Evolutionary conservation across 2,797 vertebrate species (phyloP), one percentile per base, ranked within the genome.

Genomic region (Tadarida brasiliensis): DNA sequence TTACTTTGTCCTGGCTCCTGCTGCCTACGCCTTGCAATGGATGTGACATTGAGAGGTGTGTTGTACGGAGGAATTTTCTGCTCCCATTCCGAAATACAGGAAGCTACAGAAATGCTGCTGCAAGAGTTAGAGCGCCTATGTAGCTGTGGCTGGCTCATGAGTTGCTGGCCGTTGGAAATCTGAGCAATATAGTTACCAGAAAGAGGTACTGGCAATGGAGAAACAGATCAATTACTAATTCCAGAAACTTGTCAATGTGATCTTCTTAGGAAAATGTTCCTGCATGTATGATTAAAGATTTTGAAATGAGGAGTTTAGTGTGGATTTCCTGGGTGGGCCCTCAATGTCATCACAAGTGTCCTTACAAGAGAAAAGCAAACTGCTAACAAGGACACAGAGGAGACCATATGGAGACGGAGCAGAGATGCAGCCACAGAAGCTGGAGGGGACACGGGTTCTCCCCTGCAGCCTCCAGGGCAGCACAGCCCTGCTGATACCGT

Each of bases 41-140:
- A 91, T 96, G 95, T 98, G 98, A 96, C 98, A 96, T 68, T 81
- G 97, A 95, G 65, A 28, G 87, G 97, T 94, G 97, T 90, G 98
- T 95, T 92, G 96, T 97, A 98, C 97, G 99, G 94, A 71, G 99
- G 99, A 56, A 98, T 98, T 98, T 98, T 99, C 98, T 99, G 99
- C 98, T 99, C 99, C 99, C 99, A 99, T 9, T 99, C 98, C 68
- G 99, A 99, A 96, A 99, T 97, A 90, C 98, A 99, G 97, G 99
- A 99, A 96, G 99, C 99, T 98, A 99, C 99, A 92, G 99, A 99
- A 96, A 99, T 98, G 96, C 98, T 99, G 98, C 98, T 97, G 98
- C 98, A 98, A 86, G 98, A 99, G 68, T 98, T 98, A 98, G 99
- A 99, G 97, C 99, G 98, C 96, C 99, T 98, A 98, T 97, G 98